A percentile compares a stretch with the other conserved stretches of the same genome.
Conservation (phyloP, 2,113 vertebrate genomes). For the Vanacampus margaritifer region DNA sequence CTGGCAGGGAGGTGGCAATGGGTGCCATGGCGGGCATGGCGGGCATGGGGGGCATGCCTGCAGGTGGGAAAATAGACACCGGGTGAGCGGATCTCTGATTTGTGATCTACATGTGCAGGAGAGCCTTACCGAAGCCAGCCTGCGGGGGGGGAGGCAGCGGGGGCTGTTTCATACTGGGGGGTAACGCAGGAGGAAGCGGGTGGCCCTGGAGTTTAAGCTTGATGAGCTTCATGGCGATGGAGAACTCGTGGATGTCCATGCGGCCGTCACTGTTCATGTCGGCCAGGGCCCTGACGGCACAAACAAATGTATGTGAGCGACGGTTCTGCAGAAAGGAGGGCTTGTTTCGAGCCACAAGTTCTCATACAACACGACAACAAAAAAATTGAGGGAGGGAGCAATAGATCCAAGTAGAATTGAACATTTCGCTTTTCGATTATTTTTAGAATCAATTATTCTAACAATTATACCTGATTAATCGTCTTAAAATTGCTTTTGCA, state of each 20-base stretch:
- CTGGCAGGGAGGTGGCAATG: constrained; percentile 75
- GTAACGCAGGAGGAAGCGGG: constrained; percentile 84
- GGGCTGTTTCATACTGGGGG: constrained; percentile 88
- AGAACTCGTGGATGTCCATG: constrained; percentile 97
- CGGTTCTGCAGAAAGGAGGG: background rate
- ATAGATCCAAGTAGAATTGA: too few species aligned
- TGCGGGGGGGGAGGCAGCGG: constrained; percentile 78
- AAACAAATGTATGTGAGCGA: background rate
- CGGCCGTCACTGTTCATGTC: constrained; percentile 96
- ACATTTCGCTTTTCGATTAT: too few species aligned
- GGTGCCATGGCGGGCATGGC: constrained; percentile 76
- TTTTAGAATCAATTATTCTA: too few species aligned
- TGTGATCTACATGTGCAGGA: background rate
- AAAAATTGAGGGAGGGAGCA: too few species aligned
- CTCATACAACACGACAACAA: too few species aligned
- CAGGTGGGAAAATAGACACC: background rate
- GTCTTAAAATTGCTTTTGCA: too few species aligned
- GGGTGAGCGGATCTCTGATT: background rate
- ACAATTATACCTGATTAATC: too few species aligned
- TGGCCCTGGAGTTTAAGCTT: constrained; percentile 96
- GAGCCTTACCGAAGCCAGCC: constrained; percentile 81
- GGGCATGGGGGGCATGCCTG: constrained; percentile 85
- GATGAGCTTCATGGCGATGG: constrained; percentile 99
- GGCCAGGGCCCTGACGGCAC: constrained; percentile 84
- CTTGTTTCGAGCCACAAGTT: background rate